These are phyloP conservation scores for Eupithecia centaureata DNA, from an alignment of 2,888 invertebrate species.

Conservation along the genomic window DNA sequence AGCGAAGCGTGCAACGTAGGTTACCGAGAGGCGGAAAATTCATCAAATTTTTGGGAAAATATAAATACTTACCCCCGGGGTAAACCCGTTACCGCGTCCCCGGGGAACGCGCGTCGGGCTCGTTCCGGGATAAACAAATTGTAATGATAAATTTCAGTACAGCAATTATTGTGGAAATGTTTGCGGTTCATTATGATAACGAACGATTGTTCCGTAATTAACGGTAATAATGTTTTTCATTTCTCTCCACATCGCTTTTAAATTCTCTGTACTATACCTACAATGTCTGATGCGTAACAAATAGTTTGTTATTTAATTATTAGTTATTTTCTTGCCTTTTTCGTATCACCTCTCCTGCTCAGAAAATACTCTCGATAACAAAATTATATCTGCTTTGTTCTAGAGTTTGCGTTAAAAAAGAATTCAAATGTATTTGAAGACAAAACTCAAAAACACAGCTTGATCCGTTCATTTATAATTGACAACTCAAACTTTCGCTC, in stretches of 20 bases:
- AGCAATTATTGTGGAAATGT: conserved; percentile 10
- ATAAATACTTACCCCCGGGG: background rate
- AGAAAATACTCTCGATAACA: no score
- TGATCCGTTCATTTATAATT: no score
- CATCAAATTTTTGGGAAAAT: background rate
- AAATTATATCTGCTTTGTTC: no score
- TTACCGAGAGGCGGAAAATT: background rate
- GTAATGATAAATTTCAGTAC: background rate
- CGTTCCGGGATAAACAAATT: background rate
- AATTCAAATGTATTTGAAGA: no score
- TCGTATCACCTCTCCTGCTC: no score
- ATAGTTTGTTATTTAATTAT: background rate
- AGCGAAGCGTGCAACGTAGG: background rate
- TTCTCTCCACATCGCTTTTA: background rate
- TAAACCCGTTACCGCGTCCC: background rate
- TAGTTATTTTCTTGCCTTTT: no score
- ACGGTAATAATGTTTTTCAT: background rate
- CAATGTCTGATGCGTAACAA: background rate
- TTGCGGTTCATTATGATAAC: conserved; percentile 10
- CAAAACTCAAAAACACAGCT: no score
- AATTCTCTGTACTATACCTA: background rate
- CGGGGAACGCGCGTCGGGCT: background rate
- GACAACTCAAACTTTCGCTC: no score
- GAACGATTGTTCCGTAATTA: conserved; percentile 9
- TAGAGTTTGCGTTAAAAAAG: no score